phyloP scores from a whole-genome alignment of 2,888 invertebrate species.

The Apantesis nais region DNA sequence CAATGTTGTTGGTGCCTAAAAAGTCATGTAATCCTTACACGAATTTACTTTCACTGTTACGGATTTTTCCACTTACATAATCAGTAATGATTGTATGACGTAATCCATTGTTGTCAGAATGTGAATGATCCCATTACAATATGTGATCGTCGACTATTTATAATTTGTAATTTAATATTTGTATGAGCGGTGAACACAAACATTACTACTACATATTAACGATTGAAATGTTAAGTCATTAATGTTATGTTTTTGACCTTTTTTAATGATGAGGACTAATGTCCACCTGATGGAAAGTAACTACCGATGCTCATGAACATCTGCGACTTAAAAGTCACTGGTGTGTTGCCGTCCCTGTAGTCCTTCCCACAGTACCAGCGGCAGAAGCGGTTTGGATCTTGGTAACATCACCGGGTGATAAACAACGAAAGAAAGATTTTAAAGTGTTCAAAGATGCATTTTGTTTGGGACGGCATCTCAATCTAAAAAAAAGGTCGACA shows the following conservation, averaged over 20 bases:
- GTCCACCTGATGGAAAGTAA: too few species aligned
- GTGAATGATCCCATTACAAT: slow-evolving; percentile 11
- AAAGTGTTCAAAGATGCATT: too few species aligned
- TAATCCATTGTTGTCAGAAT: slow-evolving; percentile 1
- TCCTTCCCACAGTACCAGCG: too few species aligned
- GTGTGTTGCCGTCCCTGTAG: too few species aligned
- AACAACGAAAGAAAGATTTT: too few species aligned
- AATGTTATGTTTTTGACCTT: background rate
- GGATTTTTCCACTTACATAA: background rate
- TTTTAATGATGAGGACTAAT: too few species aligned
- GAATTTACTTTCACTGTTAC: background rate
- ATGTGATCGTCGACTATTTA: background rate
- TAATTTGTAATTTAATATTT: slow-evolving; percentile 5
- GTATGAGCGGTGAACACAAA: background rate
- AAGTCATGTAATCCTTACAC: background rate
- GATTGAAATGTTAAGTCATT: background rate
- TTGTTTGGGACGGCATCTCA: too few species aligned
- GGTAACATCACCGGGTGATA: too few species aligned
- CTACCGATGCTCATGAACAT: background rate
- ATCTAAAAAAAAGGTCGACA: too few species aligned
- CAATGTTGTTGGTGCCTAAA: background rate
- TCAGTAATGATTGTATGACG: slow-evolving; percentile 5
- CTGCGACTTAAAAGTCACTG: background rate
- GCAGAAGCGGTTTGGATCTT: too few species aligned
- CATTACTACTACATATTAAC: background rate